Evolutionary conservation across 1,140 invertebrate genomes (phyloP).

Genomic region (Drosophila pseudoobscura): DNA sequence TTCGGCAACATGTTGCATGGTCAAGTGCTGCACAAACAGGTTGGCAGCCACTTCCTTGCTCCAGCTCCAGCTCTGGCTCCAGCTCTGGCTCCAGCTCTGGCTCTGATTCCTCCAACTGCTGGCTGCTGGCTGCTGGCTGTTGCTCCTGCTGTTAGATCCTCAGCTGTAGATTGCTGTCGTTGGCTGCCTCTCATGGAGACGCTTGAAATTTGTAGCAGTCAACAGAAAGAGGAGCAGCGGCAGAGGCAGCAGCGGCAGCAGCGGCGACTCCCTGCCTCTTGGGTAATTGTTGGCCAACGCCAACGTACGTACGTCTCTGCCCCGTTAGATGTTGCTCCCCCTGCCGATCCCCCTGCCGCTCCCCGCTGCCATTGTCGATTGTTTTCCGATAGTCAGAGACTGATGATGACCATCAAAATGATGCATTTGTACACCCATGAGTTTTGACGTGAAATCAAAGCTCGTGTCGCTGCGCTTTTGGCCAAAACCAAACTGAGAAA

Average conservation of each 20-base stretch:
- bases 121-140: constrained; percentile 20
- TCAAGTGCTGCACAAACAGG: constrained; percentile 80
- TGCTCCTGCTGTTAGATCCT: constrained; percentile 66
- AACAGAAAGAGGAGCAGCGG: constrained; percentile 28
- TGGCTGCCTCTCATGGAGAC: constrained; percentile 57
- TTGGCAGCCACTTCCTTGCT: constrained; percentile 69
- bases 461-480: constrained; percentile 62
- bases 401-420: constrained; percentile 82
- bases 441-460: constrained; percentile 81
- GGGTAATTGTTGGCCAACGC: constrained; percentile 67
- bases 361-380: constrained; percentile 51
- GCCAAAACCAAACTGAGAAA: constrained; percentile 36
- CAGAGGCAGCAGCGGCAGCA: too few relatives aligned
- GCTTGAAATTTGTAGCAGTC: constrained; percentile 80
- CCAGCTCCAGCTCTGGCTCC: not conserved
- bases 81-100: too few relatives aligned
- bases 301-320: constrained; percentile 48
- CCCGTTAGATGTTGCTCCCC: constrained; percentile 43
- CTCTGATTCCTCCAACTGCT: constrained; percentile 8
- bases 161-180: constrained; percentile 69
- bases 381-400: constrained; percentile 80
- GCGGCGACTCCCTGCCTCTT: constrained; percentile 4
- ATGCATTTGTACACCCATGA: constrained; percentile 82
- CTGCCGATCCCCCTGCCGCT: too few relatives aligned
- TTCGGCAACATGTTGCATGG: constrained; percentile 80